These are phyloP conservation scores for Amphiprion ocellaris DNA, from an alignment of 2,113 vertebrate species.

Conservation along the genomic window DNA sequence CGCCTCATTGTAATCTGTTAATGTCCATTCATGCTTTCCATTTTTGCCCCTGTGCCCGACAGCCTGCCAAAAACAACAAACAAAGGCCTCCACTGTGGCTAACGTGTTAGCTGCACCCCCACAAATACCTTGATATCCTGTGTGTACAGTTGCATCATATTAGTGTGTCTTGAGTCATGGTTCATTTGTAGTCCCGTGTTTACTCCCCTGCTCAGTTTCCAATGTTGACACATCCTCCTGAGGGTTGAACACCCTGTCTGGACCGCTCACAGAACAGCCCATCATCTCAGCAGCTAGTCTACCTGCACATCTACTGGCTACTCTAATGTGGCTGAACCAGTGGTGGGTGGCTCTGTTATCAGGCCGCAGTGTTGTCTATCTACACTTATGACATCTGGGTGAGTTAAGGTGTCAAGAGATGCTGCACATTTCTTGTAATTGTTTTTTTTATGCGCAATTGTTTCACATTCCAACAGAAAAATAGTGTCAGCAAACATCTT, in stretches of 20 bases:
- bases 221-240: constrained; percentile 48
- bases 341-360: not conserved
- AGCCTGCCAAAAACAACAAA: constrained; percentile 13
- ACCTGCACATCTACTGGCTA: constrained; percentile 52
- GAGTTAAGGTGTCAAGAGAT: not conserved
- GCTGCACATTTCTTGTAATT: constrained; percentile 14
- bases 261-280: constrained; percentile 42
- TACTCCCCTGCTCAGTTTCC: constrained; percentile 35
- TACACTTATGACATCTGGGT: constrained; percentile 12
- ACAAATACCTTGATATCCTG: constrained; percentile 6
- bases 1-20: not conserved
- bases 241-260: constrained; percentile 54
- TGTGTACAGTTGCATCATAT: constrained; percentile 31
- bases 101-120: not conserved
- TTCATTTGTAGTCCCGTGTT: constrained; percentile 49
- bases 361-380: constrained; percentile 22
- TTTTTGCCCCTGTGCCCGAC: not conserved
- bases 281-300: constrained; percentile 59
- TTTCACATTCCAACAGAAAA: too few species aligned
- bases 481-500: not conserved
- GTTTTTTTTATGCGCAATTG: not conserved
- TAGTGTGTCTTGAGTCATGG: constrained; percentile 40
- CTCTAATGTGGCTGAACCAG: constrained; percentile 35
- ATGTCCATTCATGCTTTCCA: not conserved
- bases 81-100: not conserved